These are phyloP conservation scores for Pedetes capensis DNA, from an alignment of 2,113 vertebrate genomes.

Conservation along the genomic window DNA sequence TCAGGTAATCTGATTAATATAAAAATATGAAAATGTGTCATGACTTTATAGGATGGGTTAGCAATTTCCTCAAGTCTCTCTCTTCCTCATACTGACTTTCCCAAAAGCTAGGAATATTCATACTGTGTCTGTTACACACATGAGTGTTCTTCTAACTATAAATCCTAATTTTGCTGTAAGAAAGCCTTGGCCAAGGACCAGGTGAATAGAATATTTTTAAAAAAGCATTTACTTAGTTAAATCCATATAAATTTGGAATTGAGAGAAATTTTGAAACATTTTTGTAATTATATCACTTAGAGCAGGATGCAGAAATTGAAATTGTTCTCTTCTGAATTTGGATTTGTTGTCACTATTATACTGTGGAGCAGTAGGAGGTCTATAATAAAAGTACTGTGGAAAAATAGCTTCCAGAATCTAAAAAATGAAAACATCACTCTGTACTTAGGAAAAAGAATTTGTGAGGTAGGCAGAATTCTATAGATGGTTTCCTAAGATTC, in stretches of 20 bases:
- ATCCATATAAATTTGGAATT: neutral
- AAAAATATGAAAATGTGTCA: neutral
- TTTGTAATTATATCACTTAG: neutral
- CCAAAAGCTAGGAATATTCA: neutral
- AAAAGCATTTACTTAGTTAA: too few relatives aligned
- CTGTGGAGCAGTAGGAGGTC: neutral
- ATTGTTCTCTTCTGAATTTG: neutral
- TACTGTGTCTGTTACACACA: too few relatives aligned
- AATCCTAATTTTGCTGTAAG: neutral
- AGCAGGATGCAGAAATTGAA: neutral
- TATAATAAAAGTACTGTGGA: neutral
- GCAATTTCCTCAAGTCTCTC: neutral
- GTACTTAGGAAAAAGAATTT: neutral
- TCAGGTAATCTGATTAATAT: neutral
- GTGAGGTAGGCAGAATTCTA: neutral
- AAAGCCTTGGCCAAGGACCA: too few relatives aligned
- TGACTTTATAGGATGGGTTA: neutral
- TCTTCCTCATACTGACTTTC: neutral
- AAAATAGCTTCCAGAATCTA: neutral
- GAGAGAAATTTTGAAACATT: neutral
- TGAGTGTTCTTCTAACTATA: neutral
- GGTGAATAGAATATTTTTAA: neutral
- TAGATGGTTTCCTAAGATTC: neutral
- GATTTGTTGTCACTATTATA: neutral
- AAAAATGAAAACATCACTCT: neutral